Base-by-base conservation (phyloP, 2,797 vertebrate genomes). In the Melanotaenia boesemani region DNA sequence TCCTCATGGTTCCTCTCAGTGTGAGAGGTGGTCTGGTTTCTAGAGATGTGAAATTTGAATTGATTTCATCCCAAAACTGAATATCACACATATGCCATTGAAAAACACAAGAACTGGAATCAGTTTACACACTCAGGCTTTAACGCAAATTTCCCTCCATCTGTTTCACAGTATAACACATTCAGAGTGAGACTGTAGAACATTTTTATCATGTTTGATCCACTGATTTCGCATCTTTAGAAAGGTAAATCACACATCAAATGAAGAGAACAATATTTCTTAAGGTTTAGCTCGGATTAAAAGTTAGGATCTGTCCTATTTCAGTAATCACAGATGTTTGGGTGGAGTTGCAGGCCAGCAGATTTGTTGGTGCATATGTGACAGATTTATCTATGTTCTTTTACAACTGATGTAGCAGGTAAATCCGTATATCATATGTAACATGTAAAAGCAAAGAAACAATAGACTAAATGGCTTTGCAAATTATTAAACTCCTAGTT, bases 141-240 rank as follows among this genome's bases (percentile, higher is more conserved):
- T 56, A 41, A 62, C 56, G 76, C 65, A 68, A 70, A 83, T 54
- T 48, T 69, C 62, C 26, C 58, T 28, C 76, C 73, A 61, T 86
- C 70, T 84, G 76, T 76, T 86, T 78, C 37, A 80, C 70, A 61
- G 32, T 60, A 48, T 74, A 77, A 62, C 72, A 74, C 69, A 28
- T 79, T 85, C 48, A 70, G 32, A 63, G 37, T 48, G 62, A 71
- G 70, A 59, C 63, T 52, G 54, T 61, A 74, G 76, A 70, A 74
- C 67, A 71, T 54, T 73, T 59, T 50, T 50, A 65, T 16, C 54
- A 67, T 59, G 55, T 80, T 52, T 79, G 69, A 28, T 69, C 70
- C 81, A 46, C 72, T 74, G 52, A 61, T 85, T 28, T 65, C 60
- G 57, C 28, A 11, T 76, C 56, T 30, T 68, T 59, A 61, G 74